Evolutionary conservation across 1,140 invertebrate genomes (phyloP).

Genomic region (Orius laevigatus): DNA sequence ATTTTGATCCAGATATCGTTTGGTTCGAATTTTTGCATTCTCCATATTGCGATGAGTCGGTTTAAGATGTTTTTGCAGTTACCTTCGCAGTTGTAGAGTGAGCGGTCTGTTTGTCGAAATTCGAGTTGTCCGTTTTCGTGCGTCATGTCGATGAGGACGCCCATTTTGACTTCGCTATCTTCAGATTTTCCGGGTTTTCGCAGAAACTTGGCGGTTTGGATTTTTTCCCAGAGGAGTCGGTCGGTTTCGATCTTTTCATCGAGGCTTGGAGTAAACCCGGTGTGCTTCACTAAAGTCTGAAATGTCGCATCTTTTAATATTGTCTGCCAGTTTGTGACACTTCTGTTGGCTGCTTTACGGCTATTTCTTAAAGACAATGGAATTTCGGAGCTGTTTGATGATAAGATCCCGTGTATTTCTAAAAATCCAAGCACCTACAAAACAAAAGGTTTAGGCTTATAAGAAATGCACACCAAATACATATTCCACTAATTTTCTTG

Average conservation of each 20-base stretch:
- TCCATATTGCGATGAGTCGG: constrained; percentile 17
- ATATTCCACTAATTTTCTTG: too few species aligned
- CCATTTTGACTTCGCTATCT: constrained; percentile 8
- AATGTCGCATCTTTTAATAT: constrained; percentile 18
- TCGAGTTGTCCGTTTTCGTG: constrained; percentile 11
- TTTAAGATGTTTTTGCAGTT: constrained; percentile 7
- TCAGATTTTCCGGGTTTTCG: not conserved
- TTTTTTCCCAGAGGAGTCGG: constrained; percentile 16
- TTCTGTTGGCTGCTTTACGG: not conserved
- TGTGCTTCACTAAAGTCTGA: constrained; percentile 17
- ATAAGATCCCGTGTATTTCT: too few species aligned
- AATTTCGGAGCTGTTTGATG: too few species aligned
- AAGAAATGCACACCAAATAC: too few species aligned
- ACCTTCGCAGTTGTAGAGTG: constrained; percentile 6
- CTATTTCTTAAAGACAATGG: too few species aligned
- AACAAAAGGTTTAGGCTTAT: too few species aligned
- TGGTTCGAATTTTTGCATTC: constrained; percentile 13
- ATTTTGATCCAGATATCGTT: constrained; percentile 13
- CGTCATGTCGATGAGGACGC: constrained; percentile 12
- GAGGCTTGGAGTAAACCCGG: constrained; percentile 16
- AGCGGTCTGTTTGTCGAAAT: constrained; percentile 14
- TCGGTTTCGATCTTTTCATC: constrained; percentile 18
- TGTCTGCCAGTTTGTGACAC: constrained; percentile 11
- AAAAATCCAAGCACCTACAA: too few species aligned
- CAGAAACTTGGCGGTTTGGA: constrained; percentile 13